Conservation (phyloP, 2,797 vertebrate species). For the Hypotaenidia philippensis region DNA sequence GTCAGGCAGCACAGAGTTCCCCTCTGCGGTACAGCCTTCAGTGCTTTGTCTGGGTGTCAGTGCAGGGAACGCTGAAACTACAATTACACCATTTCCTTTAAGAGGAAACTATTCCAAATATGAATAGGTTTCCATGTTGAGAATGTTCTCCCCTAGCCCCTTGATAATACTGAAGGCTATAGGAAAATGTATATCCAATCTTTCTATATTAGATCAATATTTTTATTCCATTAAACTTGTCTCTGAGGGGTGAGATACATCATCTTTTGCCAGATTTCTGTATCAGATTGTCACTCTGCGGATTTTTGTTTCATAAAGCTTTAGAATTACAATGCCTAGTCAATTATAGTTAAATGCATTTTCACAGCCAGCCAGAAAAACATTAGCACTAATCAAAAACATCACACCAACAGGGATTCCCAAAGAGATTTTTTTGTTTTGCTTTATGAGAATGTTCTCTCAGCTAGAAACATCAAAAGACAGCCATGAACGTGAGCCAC, state of each 20-base stretch:
- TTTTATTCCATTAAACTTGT: slow-evolving; percentile 66
- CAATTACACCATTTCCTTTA: slow-evolving; percentile 58
- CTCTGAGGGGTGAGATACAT: slow-evolving; percentile 55
- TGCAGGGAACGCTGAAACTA: slow-evolving; percentile 1
- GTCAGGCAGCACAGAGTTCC: background rate
- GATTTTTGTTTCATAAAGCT: slow-evolving; percentile 77
- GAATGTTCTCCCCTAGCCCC: slow-evolving; percentile 36
- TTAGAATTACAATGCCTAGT: slow-evolving; percentile 79
- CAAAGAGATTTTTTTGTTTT: slow-evolving; percentile 32
- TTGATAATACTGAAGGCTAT: slow-evolving; percentile 18
- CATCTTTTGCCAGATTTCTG: slow-evolving; percentile 66
- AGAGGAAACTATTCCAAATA: slow-evolving; percentile 56
- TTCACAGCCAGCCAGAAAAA: slow-evolving; percentile 82
- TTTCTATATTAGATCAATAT: slow-evolving; percentile 73
- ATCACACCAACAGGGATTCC: slow-evolving; percentile 56
- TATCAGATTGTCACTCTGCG: slow-evolving; percentile 67
- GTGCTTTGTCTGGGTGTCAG: slow-evolving; percentile 32
- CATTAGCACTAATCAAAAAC: slow-evolving; percentile 83
- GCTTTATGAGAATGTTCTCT: slow-evolving; percentile 61
- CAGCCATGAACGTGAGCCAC: background rate
- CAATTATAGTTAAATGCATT: slow-evolving; percentile 85
- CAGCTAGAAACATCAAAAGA: slow-evolving; percentile 57
- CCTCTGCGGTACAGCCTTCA: background rate
- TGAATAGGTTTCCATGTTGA: slow-evolving; percentile 32
- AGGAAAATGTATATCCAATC: slow-evolving; percentile 67